A percentile compares a stretch with the other conserved stretches of the same genome.
Conservation (phyloP, 2,888 invertebrate species). For the Linnaemya vulpina region DNA sequence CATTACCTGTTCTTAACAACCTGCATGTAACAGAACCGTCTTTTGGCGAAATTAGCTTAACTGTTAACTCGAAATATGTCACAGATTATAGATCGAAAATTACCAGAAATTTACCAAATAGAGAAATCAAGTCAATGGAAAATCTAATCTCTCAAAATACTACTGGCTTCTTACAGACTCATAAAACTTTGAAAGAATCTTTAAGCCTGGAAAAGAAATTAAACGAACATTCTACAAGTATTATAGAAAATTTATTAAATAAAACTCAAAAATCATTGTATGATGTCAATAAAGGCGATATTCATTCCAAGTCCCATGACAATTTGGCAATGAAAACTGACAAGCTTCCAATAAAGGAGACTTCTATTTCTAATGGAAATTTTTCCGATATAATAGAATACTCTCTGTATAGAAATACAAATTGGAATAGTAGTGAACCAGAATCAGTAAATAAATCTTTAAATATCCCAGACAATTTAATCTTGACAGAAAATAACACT, state of each 20-base stretch:
- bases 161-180: neutral
- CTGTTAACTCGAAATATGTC: conserved; percentile 28
- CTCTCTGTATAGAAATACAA: conserved; percentile 16
- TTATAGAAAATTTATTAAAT: neutral
- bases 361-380: conserved; percentile 13
- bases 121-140: conserved; percentile 6
- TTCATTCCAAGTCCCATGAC: conserved; percentile 29
- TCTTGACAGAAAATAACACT: neutral
- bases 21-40: neutral
- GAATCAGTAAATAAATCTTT: neutral
- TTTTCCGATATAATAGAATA: conserved; percentile 16
- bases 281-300: neutral
- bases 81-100: conserved; percentile 45
- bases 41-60: conserved; percentile 26
- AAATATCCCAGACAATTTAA: neutral
- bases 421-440: neutral
- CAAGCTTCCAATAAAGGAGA: neutral
- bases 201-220: conserved; percentile 4
- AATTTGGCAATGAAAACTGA: neutral
- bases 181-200: neutral
- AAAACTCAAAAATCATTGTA: neutral
- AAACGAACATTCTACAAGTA: neutral
- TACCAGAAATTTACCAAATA: conserved; percentile 3
- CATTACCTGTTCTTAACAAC: neutral
- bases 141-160: conserved; percentile 23